Evolutionary conservation across 2,888 invertebrate genomes (phyloP).

Genomic region (Neoitamus cyanurus): DNA sequence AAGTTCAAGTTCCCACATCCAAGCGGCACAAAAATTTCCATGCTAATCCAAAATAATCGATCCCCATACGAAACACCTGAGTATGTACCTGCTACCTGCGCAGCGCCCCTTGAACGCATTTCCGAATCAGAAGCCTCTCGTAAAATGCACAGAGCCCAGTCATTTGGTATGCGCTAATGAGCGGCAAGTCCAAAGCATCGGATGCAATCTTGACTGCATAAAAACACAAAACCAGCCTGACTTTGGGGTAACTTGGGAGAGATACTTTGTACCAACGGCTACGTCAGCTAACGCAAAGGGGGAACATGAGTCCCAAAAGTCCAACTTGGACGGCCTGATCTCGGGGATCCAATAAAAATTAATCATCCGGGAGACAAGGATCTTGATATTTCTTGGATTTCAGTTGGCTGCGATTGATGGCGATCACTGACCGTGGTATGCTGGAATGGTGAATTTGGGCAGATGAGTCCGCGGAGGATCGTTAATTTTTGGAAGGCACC

Average conservation of each 20-base stretch:
- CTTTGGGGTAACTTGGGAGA: background rate
- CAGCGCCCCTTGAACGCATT: background rate
- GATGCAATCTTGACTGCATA: conserved; percentile 23
- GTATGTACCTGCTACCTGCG: background rate
- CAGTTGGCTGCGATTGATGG: conserved; percentile 30
- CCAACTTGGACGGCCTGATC: background rate
- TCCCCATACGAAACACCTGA: conserved; percentile 24
- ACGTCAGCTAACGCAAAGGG: background rate
- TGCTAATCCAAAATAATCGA: conserved; percentile 40
- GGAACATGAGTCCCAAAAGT: background rate
- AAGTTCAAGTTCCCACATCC: conserved; percentile 16
- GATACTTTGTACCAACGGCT: background rate
- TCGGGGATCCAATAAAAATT: conserved; percentile 47
- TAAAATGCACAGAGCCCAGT: conserved; percentile 42
- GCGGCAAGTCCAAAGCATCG: conserved; percentile 47
- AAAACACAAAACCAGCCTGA: conserved; percentile 6
- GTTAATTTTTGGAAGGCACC: conserved; percentile 11
- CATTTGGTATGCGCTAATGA: conserved; percentile 52
- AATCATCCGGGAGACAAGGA: conserved; percentile 48
- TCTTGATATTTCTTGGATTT: conserved; percentile 45
- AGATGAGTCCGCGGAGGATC: conserved; percentile 13
- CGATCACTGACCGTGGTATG: conserved; percentile 4
- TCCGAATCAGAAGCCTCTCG: conserved; percentile 34
- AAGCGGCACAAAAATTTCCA: background rate
- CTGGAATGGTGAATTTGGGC: background rate